Evolutionary conservation across 92 coral and sea anemone species (phyloP), one percentile per base, ranked within the genome.

Genomic region (Porites lobata): DNA sequence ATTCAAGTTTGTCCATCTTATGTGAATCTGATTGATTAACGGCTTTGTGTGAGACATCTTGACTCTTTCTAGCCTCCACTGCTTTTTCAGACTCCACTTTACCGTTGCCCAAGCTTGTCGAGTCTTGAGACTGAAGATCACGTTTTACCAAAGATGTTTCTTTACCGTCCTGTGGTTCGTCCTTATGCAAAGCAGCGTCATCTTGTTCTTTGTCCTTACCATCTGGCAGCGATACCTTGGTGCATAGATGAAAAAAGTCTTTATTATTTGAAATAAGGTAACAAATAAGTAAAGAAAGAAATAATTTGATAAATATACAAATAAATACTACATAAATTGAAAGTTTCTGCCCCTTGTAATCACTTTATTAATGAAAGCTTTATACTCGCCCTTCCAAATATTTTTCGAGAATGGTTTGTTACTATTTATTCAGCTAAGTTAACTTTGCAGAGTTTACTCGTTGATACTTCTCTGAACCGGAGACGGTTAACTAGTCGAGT

Each of bases 121-220:
- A 32, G 53, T 50, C 62, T 1, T 59, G 72, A 1, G 47, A 57
- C 14, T 73, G 62, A 18, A 50, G 51, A 6, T 84, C 74, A 26
- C 87, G 61, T 62, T 74, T 84, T 10, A 73, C 73, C 64, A 74
- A 21, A 14, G 51, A 19, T 52, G 17, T 84, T 8, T 84, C 87
- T 24, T 47, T 80, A 73, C 19, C 9, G 63, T 84, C 74, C n/a
- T 84, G 58, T 50, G 3, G 11, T 57, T 47, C 50, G 59, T 72
- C 71, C 17, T 72, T 72, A 43, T 72, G 50, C n/a, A 63, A 14
- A 21, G n/a, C 15, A 32, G 11, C 2, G 20, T 72, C 58, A 32
- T 29, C 17, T 21, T 61, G 59, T 52, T 24, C 79, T 63, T 72
- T 4, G 50, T 74, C 80, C 52, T 73, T 38, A 38, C 47, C 47